phyloP scores from a whole-genome alignment of 2,888 invertebrate species.

The Pseudococcus longispinus region DNA sequence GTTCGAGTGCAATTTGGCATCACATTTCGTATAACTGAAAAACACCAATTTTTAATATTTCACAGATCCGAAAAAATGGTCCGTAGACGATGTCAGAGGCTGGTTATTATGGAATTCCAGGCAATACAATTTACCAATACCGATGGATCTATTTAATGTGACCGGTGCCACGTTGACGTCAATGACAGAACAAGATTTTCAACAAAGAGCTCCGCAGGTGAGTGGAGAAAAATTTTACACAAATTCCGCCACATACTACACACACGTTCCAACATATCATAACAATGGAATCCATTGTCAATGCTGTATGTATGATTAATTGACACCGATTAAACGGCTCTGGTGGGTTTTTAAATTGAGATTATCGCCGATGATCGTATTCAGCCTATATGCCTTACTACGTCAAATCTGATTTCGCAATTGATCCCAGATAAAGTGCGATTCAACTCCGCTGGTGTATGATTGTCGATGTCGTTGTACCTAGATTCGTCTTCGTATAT shows the following conservation, averaged over 20 bases:
- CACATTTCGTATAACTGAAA: neutral
- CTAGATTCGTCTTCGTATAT: neutral
- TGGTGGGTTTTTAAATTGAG: slow-evolving; percentile 11
- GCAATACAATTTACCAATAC: slow-evolving; percentile 78
- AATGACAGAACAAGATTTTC: slow-evolving; percentile 85
- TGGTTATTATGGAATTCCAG: slow-evolving; percentile 89
- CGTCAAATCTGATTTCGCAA: slow-evolving; percentile 3
- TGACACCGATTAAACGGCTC: slow-evolving; percentile 16
- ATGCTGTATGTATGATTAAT: neutral
- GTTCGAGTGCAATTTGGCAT: neutral
- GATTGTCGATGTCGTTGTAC: neutral
- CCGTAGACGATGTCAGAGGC: slow-evolving; percentile 79
- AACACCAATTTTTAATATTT: slow-evolving; percentile 56
- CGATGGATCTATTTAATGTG: slow-evolving; percentile 79
- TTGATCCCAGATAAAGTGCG: neutral
- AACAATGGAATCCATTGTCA: neutral
- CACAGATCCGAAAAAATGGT: slow-evolving; percentile 89
- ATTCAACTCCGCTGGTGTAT: neutral
- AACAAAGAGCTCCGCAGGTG: slow-evolving; percentile 82
- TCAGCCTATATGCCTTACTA: neutral
- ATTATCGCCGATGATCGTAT: neutral
- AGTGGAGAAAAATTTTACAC: slow-evolving; percentile 59
- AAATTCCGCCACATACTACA: neutral
- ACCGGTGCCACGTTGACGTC: slow-evolving; percentile 78
- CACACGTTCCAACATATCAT: neutral